These are phyloP conservation scores for Julus scanicus DNA, from an alignment of 2,888 invertebrate species.

Conservation along the genomic window DNA sequence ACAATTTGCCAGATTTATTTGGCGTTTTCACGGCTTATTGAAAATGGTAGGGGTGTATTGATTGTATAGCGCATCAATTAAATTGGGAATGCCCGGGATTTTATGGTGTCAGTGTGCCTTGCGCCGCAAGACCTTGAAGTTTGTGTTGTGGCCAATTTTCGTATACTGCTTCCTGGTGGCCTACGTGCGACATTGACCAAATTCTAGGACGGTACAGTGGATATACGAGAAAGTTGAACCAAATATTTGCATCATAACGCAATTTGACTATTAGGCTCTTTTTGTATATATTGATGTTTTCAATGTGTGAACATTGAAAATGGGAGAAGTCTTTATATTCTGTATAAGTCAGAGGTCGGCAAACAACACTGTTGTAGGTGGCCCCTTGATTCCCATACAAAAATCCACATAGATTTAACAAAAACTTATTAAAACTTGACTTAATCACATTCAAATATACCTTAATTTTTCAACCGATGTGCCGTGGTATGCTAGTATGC, in stretches of 20 bases:
- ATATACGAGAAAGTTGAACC: not conserved
- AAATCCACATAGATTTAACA: no score
- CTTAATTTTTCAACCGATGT: no score
- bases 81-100: not conserved
- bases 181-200: not conserved
- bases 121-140: not conserved
- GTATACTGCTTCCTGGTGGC: not conserved
- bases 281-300: no score
- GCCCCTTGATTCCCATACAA: no score
- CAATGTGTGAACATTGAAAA: no score
- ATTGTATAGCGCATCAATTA: slow-evolving; percentile 29
- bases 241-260: not conserved
- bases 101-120: slow-evolving; percentile 31
- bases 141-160: not conserved
- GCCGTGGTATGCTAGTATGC: no score
- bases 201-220: not conserved
- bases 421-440: no score
- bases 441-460: no score
- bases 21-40: slow-evolving; percentile 6
- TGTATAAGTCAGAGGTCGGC: no score
- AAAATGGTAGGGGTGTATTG: slow-evolving; percentile 3
- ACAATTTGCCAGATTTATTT: slow-evolving; percentile 37
- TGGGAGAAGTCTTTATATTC: no score
- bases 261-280: not conserved
- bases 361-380: no score